These are phyloP conservation scores for Ceratina calcarata DNA, from an alignment of 1,140 invertebrate genomes.

Conservation along the genomic window DNA sequence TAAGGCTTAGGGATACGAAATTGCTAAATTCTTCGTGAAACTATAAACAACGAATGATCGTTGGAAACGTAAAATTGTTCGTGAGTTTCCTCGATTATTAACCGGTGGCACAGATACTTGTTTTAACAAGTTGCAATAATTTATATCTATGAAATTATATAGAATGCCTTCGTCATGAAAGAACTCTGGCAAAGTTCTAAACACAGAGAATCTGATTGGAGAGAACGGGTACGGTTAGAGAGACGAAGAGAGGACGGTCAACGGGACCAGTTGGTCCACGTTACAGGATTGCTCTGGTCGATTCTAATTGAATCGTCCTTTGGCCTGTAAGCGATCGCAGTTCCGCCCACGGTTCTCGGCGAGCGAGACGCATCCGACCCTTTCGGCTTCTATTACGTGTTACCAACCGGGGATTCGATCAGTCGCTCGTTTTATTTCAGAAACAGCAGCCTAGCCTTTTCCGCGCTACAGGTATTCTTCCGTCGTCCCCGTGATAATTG, in stretches of 20 bases:
- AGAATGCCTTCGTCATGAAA: no score
- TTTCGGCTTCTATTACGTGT: slow-evolving; percentile 59
- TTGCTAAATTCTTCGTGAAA: slow-evolving; percentile 51
- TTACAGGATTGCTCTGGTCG: slow-evolving; percentile 66
- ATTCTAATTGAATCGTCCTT: slow-evolving; percentile 74
- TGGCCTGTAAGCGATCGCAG: slow-evolving; percentile 67
- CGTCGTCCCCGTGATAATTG: slow-evolving; percentile 32
- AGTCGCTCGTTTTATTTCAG: slow-evolving; percentile 58
- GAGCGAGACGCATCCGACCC: slow-evolving; percentile 59
- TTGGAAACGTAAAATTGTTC: slow-evolving; percentile 16
- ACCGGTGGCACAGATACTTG: background rate
- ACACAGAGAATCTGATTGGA: slow-evolving; percentile 47
- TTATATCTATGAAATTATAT: slow-evolving; percentile 39
- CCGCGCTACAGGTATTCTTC: no score
- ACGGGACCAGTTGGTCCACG: slow-evolving; percentile 52
- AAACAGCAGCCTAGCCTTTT: slow-evolving; percentile 6
- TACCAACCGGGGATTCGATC: slow-evolving; percentile 34
- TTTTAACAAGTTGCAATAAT: background rate
- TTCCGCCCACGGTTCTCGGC: slow-evolving; percentile 58
- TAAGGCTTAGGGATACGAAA: slow-evolving; percentile 49
- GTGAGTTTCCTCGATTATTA: slow-evolving; percentile 1
- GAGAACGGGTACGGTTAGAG: slow-evolving; percentile 27
- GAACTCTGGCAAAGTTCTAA: no score
- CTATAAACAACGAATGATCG: slow-evolving; percentile 31
- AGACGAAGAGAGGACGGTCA: slow-evolving; percentile 43